Conservation (phyloP, 2,888 invertebrate genomes). For the Phaedon cochleariae region DNA sequence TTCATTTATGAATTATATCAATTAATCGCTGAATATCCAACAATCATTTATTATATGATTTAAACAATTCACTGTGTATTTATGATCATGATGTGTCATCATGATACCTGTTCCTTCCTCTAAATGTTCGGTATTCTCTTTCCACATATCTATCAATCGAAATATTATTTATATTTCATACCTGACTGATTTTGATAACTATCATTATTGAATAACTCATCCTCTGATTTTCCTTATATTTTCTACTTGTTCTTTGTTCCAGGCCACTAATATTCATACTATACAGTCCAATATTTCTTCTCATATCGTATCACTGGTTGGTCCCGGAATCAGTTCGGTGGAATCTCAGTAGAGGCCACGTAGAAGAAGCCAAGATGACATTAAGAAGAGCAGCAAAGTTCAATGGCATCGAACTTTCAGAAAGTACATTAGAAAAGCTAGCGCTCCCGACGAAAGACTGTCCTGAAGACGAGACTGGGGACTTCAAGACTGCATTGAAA, state of each 20-base stretch:
- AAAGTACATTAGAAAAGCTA: conserved; percentile 54
- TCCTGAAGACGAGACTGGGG: conserved; percentile 17
- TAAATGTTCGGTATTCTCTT: no score
- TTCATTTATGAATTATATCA: no score
- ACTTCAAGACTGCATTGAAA: conserved; percentile 62
- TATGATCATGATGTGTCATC: no score
- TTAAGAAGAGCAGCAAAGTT: conserved; percentile 70
- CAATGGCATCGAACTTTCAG: conserved; percentile 63
- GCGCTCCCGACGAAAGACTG: not conserved
- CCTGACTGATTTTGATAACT: no score
- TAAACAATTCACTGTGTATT: no score
- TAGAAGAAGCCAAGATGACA: conserved; percentile 67
- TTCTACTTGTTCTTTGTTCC: conserved; percentile 38
- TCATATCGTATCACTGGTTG: conserved; percentile 73
- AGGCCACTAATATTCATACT: conserved; percentile 60
- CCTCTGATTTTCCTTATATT: no score
- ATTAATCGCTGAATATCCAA: no score
- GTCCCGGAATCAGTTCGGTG: conserved; percentile 80
- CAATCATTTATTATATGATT: no score
- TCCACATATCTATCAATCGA: no score
- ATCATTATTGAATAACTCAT: no score
- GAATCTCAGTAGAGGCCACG: conserved; percentile 72
- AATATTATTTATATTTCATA: no score
- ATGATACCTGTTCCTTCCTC: no score
- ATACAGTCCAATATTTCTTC: conserved; percentile 73